These are phyloP conservation scores for Pelobates fuscus DNA, from an alignment of 2,113 vertebrate genomes.

Conservation along the genomic window DNA sequence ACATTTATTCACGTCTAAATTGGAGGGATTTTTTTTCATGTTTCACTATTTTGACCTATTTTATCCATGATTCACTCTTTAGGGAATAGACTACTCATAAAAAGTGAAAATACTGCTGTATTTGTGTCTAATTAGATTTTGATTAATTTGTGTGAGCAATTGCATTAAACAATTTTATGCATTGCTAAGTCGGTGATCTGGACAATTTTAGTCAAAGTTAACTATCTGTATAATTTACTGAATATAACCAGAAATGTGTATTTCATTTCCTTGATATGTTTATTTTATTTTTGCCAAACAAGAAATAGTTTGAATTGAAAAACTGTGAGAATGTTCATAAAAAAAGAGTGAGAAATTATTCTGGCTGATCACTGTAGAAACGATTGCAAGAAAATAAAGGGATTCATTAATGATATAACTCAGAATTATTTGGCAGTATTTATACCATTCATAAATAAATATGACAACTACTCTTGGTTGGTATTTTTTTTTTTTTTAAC, in stretches of 20 bases:
- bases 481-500: not conserved
- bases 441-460: constrained; percentile 1
- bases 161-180: too few species aligned
- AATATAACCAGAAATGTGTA: not conserved
- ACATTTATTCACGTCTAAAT: too few species aligned
- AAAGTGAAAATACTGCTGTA: too few species aligned
- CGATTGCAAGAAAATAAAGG: not conserved
- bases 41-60: too few species aligned
- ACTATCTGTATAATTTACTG: too few species aligned
- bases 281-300: constrained; percentile 13
- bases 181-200: too few species aligned
- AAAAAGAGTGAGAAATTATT: constrained; percentile 17
- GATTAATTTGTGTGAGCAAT: too few species aligned
- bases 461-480: constrained; percentile 5
- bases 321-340: not conserved
- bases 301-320: constrained; percentile 1
- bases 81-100: too few species aligned
- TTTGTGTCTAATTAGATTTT: too few species aligned
- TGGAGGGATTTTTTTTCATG: too few species aligned
- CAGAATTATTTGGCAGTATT: constrained; percentile 2
- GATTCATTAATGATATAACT: not conserved
- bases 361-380: not conserved
- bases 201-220: too few species aligned
- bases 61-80: too few species aligned
- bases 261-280: not conserved